These are phyloP conservation scores for Ellobium chinense DNA, from an alignment of 2,888 invertebrate genomes.

Conservation along the genomic window DNA sequence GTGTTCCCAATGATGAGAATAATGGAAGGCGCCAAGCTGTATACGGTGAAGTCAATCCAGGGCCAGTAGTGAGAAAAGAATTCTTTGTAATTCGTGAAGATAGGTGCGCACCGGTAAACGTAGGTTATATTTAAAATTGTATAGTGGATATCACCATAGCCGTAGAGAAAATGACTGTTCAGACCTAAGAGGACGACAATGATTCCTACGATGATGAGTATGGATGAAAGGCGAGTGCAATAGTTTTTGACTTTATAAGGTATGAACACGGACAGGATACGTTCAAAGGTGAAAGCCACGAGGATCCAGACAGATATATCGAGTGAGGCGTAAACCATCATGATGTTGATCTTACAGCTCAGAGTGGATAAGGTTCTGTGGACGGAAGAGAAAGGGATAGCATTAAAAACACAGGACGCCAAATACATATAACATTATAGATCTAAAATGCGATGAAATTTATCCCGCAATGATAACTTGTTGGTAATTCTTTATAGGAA, in stretches of 20 bases:
- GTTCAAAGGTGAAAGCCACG: constrained; percentile 68
- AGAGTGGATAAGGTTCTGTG: not conserved
- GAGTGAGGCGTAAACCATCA: constrained; percentile 64
- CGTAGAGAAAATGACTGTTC: constrained; percentile 63
- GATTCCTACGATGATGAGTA: constrained; percentile 49
- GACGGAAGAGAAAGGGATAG: not conserved
- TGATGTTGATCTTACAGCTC: constrained; percentile 58
- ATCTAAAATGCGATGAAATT: too few species aligned
- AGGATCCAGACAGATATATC: constrained; percentile 72
- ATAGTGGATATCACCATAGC: constrained; percentile 39
- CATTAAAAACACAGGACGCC: not conserved
- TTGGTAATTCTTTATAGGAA: too few species aligned
- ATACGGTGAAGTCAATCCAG: constrained; percentile 69
- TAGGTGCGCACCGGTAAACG: constrained; percentile 42
- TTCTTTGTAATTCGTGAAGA: constrained; percentile 47
- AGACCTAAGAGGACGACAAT: constrained; percentile 51
- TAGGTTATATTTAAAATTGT: not conserved
- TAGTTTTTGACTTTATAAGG: constrained; percentile 60
- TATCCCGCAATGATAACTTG: too few species aligned
- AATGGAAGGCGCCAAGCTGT: constrained; percentile 64
- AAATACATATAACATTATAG: too few species aligned
- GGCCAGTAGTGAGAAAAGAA: constrained; percentile 62
- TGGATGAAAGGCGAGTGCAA: constrained; percentile 56
- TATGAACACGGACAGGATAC: constrained; percentile 65
- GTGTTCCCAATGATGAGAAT: constrained; percentile 65